Conservation (phyloP, 2,888 invertebrate species). For the Lampropteryx suffumata region DNA sequence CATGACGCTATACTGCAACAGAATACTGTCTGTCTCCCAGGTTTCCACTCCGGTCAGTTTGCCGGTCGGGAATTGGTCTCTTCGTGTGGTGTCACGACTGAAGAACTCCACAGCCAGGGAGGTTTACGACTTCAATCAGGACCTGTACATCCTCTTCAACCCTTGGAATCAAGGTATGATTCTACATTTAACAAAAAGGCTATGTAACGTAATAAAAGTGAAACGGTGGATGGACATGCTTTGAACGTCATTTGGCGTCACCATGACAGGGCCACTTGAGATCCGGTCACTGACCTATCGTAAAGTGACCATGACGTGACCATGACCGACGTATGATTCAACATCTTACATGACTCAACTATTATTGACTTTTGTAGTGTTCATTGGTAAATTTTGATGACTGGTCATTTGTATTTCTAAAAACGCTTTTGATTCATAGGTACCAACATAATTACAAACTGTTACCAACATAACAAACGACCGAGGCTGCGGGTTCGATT, state of each 20-base stretch:
- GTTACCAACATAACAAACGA: too few relatives aligned
- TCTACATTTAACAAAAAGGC: too few relatives aligned
- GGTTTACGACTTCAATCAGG: slow-evolving; percentile 84
- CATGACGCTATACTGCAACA: too few relatives aligned
- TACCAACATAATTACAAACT: too few relatives aligned
- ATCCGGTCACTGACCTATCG: neutral
- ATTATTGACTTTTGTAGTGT: too few relatives aligned
- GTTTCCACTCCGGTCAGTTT: slow-evolving; percentile 85
- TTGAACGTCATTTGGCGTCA: too few relatives aligned
- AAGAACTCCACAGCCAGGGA: slow-evolving; percentile 64
- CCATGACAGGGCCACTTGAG: neutral
- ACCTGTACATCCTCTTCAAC: slow-evolving; percentile 90
- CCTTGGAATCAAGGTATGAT: slow-evolving; percentile 90
- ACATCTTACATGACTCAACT: slow-evolving; percentile 1
- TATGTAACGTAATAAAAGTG: too few relatives aligned
- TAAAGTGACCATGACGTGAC: neutral
- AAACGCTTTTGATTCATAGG: too few relatives aligned
- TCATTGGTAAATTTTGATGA: too few relatives aligned
- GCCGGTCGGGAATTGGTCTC: slow-evolving; percentile 87
- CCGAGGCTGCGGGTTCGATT: too few relatives aligned
- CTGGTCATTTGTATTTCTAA: too few relatives aligned
- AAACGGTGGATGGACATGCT: too few relatives aligned
- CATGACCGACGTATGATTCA: neutral
- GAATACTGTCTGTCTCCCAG: slow-evolving; percentile 52
- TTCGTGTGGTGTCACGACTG: slow-evolving; percentile 84